These are phyloP conservation scores for Cebidichthys violaceus DNA, from an alignment of 2,113 vertebrate species.

Conservation along the genomic window DNA sequence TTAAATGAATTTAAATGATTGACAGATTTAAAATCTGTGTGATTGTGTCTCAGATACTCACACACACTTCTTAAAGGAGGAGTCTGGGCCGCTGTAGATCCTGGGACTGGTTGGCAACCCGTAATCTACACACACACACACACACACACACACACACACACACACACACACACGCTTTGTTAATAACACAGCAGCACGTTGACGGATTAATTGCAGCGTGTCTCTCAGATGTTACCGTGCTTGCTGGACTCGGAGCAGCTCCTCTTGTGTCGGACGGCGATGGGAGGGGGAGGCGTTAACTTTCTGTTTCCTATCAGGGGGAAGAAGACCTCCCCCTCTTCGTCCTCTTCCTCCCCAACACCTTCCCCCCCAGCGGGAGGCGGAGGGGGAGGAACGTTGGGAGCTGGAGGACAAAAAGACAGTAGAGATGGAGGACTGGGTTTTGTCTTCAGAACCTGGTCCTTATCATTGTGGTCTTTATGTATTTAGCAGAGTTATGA, in stretches of 20 bases:
- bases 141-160: constrained; percentile 33
- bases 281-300: constrained; percentile 56
- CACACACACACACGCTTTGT: constrained; percentile 25
- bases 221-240: constrained; percentile 52
- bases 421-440: background rate
- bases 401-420: constrained; percentile 45
- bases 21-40: background rate
- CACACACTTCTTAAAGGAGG: constrained; percentile 74
- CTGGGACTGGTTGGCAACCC: constrained; percentile 69
- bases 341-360: constrained; percentile 58
- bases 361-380: constrained; percentile 51
- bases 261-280: constrained; percentile 64
- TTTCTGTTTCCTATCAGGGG: constrained; percentile 60
- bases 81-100: constrained; percentile 69
- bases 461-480: background rate
- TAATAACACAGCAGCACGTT: constrained; percentile 34
- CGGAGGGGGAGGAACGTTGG: constrained; percentile 70
- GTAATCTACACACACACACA: constrained; percentile 55
- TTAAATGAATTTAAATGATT: background rate
- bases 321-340: constrained; percentile 71
- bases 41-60: constrained; percentile 54
- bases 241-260: constrained; percentile 74
- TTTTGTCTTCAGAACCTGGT: background rate
- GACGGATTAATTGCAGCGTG: constrained; percentile 38
- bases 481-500: background rate